These are phyloP conservation scores for Megaustenia siamemsis DNA, from an alignment of 2,888 invertebrate genomes.

Conservation along the genomic window DNA sequence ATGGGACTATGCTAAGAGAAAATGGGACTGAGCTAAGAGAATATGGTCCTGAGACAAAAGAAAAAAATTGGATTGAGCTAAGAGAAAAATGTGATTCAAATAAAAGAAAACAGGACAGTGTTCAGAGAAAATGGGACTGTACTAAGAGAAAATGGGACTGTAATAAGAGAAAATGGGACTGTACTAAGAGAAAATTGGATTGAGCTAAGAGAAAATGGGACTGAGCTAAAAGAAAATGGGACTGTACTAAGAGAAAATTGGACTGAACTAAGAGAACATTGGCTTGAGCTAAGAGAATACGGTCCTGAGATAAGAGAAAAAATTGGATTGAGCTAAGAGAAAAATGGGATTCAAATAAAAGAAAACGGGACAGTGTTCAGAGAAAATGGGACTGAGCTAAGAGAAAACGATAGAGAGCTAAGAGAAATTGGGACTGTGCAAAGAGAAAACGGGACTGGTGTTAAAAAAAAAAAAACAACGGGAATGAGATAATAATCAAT, in stretches of 20 bases:
- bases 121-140: no score
- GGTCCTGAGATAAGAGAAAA: neutral
- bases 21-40: neutral
- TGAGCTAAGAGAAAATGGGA: no score
- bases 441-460: neutral
- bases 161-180: no score
- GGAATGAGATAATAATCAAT: neutral
- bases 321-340: neutral
- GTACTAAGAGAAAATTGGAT: no score
- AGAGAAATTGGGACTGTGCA: neutral
- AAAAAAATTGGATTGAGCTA: neutral
- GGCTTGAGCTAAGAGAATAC: neutral
- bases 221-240: no score
- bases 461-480: neutral
- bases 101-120: neutral
- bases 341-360: neutral
- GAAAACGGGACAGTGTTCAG: neutral
- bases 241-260: no score
- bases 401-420: neutral
- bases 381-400: no score
- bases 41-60: no score
- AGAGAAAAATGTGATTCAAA: neutral
- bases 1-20: no score
- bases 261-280: neutral
- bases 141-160: no score